Evolutionary conservation across 2,797 vertebrate species (phyloP), one percentile per base, ranked within the genome.

Genomic region (Oreortyx pictus): DNA sequence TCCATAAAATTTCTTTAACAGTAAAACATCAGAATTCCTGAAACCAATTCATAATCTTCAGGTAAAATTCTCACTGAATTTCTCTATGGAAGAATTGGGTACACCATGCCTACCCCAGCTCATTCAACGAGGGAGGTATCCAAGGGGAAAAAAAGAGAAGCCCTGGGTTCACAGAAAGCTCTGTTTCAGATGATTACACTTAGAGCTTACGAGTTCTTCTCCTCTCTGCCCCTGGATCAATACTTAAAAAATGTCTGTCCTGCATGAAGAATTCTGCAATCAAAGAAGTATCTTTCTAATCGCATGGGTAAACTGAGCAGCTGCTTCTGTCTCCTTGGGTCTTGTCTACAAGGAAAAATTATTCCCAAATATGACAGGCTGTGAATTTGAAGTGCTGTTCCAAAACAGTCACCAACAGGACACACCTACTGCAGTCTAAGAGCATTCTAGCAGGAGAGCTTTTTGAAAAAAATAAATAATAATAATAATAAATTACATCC

Each of bases 241-340:
- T 88, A 88, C 39, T 50, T 79, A 35, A 54, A 31, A 95, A 78
- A 41, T 39, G 25, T 75, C 70, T 67, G 65, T 81, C 76, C 54
- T 81, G 88, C 72, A 72, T 57, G 59, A 92, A 75, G 23, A 83
- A 78, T n/a, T 65, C 66, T 49, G 37, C 52, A 80, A 76, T 70
- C 68, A 89, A 89, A 91, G 29, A 73, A 90, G 12, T 78, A 86
- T 6, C 59, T 78, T 92, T 56, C 64, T 90, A 81, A 88, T 62
- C 0, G 0, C 50, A 82, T 46, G 44, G 50, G 35, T 92, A 88
- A 88, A 72, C 46, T 11, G 24, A 79, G 43, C 39, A 94, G 56
- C 39, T 86, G 39, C 67, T 88, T 91, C 77, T 35, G 4, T 59
- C 33, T 91, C 29, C 46, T 61, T 88, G 56, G 19, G 39, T 65